Evolutionary conservation across 2,797 vertebrate genomes (phyloP).

Genomic region (Alosa sapidissima): DNA sequence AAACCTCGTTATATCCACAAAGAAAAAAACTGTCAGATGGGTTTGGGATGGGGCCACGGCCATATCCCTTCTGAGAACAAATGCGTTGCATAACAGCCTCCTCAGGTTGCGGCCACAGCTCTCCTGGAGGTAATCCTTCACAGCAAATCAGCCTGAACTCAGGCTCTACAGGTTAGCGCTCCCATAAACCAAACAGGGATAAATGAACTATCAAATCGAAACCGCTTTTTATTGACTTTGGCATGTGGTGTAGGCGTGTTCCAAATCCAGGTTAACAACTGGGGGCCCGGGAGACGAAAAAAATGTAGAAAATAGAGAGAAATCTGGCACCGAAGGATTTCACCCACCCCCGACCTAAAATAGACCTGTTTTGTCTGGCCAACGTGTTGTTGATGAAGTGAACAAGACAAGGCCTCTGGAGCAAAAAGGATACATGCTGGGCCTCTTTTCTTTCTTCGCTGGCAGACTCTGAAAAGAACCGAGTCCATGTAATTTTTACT

Average conservation of each 20-base stretch:
- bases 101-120: not conserved
- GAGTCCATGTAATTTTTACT: constrained; percentile 30
- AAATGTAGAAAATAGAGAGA: not conserved
- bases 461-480: not conserved
- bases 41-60: not conserved
- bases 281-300: not conserved
- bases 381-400: not conserved
- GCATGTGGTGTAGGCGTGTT: not conserved
- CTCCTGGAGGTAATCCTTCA: not conserved
- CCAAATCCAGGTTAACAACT: constrained; percentile 1
- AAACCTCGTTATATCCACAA: not conserved
- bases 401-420: constrained; percentile 17
- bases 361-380: constrained; percentile 21
- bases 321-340: not conserved
- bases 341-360: not conserved
- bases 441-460: not conserved
- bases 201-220: constrained; percentile 18
- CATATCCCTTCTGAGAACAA: not conserved
- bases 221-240: constrained; percentile 11
- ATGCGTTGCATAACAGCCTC: constrained; percentile 2
- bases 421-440: constrained; percentile 17
- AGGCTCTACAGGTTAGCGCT: not conserved
- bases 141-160: not conserved
- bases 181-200: constrained; percentile 20
- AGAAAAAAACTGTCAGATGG: not conserved